phyloP scores from a whole-genome alignment of 2,797 vertebrate species.

The Chromobotia macracanthus region DNA sequence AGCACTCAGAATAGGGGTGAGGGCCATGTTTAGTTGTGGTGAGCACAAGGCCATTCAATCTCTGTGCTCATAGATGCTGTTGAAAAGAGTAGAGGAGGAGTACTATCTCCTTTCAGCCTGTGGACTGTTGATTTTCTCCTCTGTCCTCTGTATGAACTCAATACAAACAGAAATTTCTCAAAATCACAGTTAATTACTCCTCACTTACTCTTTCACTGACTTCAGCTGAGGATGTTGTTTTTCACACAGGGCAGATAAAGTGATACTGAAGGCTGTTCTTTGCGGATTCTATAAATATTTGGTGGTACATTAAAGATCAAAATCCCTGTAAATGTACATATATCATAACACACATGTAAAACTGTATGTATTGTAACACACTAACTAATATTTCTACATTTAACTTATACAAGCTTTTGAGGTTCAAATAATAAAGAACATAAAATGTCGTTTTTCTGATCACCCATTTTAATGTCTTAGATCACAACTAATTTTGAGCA shows the following conservation, averaged over 20 bases:
- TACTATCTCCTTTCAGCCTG: neutral
- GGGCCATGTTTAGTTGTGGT: neutral
- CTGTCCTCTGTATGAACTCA: neutral
- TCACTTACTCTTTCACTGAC: neutral
- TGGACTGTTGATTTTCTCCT: neutral
- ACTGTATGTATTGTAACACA: too few relatives aligned
- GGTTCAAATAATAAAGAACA: too few relatives aligned
- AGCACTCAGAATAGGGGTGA: neutral
- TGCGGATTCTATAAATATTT: neutral
- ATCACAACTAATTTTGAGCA: too few relatives aligned
- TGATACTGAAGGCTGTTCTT: neutral
- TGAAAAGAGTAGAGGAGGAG: neutral
- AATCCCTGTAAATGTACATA: neutral
- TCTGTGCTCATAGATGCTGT: neutral
- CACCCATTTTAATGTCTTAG: too few relatives aligned
- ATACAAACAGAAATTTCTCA: neutral
- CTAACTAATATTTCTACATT: too few relatives aligned
- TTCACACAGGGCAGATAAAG: neutral
- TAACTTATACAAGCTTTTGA: too few relatives aligned
- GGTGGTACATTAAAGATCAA: neutral
- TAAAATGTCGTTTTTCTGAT: too few relatives aligned
- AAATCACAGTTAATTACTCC: constrained; percentile 8
- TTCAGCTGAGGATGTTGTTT: neutral
- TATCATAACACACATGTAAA: neutral
- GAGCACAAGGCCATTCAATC: neutral